Conservation (phyloP, 2,888 invertebrate genomes). For the Thelaira solivaga region DNA sequence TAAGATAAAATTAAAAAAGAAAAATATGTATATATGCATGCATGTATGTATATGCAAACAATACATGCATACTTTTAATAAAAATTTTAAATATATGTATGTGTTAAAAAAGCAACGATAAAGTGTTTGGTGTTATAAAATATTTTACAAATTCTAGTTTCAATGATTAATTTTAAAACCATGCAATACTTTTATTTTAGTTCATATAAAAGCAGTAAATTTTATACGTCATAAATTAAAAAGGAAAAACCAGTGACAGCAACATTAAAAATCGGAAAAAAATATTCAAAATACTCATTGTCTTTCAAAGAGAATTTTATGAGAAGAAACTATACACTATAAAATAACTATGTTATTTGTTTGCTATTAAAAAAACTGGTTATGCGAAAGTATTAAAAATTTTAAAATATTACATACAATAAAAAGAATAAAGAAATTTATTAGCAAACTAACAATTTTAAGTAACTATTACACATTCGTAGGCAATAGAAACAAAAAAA, state of each 20-base stretch:
- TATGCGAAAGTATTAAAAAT: too few species aligned
- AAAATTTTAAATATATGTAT: background rate
- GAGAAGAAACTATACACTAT: too few species aligned
- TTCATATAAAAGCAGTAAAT: background rate
- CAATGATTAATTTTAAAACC: background rate
- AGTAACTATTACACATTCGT: too few species aligned
- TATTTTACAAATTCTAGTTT: conserved; percentile 18
- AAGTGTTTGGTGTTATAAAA: background rate
- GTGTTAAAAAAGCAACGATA: conserved; percentile 9
- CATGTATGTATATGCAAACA: background rate
- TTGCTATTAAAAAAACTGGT: too few species aligned
- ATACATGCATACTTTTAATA: background rate
- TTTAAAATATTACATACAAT: too few species aligned
- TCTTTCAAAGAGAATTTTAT: background rate
- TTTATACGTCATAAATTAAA: background rate
- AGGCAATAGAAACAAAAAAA: too few species aligned
- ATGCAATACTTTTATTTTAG: background rate
- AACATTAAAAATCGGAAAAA: background rate
- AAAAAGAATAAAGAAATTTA: too few species aligned
- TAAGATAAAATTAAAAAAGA: background rate
- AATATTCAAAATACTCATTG: background rate
- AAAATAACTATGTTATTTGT: too few species aligned
- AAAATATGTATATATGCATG: background rate
- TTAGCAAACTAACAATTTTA: too few species aligned
- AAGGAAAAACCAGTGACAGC: background rate